Conservation (phyloP, 2,888 invertebrate species). For the Eubasilissa splendida region DNA sequence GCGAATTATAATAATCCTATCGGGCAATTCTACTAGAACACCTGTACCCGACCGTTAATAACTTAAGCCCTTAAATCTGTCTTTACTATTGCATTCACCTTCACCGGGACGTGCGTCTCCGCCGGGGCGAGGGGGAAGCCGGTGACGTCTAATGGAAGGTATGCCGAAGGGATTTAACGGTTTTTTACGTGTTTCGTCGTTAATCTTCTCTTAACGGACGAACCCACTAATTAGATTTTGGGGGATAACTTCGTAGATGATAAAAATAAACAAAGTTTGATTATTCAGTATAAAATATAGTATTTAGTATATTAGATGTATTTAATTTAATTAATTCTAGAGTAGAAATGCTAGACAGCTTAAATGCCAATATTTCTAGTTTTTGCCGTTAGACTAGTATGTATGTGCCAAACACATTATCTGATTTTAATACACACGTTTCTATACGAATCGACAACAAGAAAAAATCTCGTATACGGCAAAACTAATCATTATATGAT, state of each 20-base stretch:
- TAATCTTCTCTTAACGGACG: conserved; percentile 23
- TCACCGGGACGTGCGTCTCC: conserved; percentile 9
- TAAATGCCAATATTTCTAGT: no score
- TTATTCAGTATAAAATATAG: not conserved
- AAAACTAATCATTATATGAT: no score
- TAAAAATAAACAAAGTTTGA: conserved; percentile 6
- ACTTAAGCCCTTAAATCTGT: conserved; percentile 10
- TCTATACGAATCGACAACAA: no score
- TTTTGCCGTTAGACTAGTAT: no score
- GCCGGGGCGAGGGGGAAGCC: not conserved
- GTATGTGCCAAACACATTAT: no score
- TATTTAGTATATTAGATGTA: no score
- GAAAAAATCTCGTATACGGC: no score
- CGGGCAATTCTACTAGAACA: not conserved
- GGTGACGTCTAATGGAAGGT: conserved; percentile 18
- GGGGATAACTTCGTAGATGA: not conserved
- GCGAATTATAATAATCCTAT: not conserved
- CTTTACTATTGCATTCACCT: conserved; percentile 8
- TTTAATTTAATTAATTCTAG: no score
- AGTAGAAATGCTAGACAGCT: no score
- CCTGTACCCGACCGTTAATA: not conserved
- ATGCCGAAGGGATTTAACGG: conserved; percentile 29
- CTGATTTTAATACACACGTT: no score
- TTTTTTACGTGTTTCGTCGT: conserved; percentile 30
- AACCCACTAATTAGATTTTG: conserved; percentile 28